Conservation (phyloP, 2,888 invertebrate species). For the Agriopis aurantiaria region DNA sequence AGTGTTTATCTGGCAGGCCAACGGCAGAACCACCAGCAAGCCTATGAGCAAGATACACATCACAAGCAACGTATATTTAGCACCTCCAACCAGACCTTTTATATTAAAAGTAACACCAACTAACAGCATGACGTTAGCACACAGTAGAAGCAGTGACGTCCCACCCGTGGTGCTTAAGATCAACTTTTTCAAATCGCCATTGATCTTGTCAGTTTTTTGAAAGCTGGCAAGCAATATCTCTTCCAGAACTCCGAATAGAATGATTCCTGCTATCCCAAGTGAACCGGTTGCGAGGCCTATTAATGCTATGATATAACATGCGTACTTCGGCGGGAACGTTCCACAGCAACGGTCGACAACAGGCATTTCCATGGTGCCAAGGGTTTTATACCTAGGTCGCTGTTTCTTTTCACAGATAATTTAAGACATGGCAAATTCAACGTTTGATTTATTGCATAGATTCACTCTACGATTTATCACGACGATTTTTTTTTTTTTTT, state of each 20-base stretch:
- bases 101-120: not conserved
- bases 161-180: not conserved
- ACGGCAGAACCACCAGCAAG: not conserved
- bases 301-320: conserved; percentile 57
- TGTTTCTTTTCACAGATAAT: conserved; percentile 1
- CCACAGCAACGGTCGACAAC: conserved; percentile 54
- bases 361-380: conserved; percentile 55
- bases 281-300: conserved; percentile 56
- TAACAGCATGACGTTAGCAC: not conserved
- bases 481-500: too few species aligned
- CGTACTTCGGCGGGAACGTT: conserved; percentile 54
- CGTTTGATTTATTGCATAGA: not conserved
- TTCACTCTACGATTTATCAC: too few species aligned
- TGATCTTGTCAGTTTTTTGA: not conserved
- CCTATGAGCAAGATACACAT: conserved; percentile 6
- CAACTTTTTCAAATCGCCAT: not conserved
- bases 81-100: conserved; percentile 1
- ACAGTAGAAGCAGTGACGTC: not conserved
- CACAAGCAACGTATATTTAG: not conserved
- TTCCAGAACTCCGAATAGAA: not conserved
- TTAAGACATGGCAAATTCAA: not conserved
- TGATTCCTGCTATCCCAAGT: conserved; percentile 45
- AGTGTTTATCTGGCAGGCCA: not conserved
- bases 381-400: not conserved
- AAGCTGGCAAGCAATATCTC: not conserved